These are phyloP conservation scores for Neosalanx taihuensis DNA, from an alignment of 2,797 vertebrate species.

Conservation along the genomic window DNA sequence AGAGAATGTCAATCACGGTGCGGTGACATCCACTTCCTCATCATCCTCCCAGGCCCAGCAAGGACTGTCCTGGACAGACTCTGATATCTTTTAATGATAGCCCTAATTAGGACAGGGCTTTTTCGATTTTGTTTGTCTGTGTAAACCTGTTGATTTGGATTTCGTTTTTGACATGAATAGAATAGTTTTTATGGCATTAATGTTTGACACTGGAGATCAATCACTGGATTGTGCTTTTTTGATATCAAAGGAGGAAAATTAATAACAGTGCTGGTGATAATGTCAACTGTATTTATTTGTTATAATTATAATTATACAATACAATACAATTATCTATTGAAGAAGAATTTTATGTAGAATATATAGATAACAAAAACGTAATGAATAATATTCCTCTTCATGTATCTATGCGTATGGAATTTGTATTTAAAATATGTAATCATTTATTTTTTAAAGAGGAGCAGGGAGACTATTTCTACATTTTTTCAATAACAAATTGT, in stretches of 20 bases:
- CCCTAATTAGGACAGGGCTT: not conserved
- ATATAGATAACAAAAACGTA: not conserved
- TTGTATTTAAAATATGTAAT: too few species aligned
- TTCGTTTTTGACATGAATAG: not conserved
- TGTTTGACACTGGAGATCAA: not conserved
- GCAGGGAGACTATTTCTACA: too few species aligned
- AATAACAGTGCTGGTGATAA: not conserved
- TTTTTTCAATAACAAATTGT: not conserved
- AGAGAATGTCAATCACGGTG: not conserved
- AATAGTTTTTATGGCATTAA: not conserved
- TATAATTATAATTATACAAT: too few species aligned
- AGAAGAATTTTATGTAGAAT: not conserved
- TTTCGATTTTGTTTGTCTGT: too few species aligned
- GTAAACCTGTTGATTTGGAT: not conserved
- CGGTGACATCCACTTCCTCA: not conserved
- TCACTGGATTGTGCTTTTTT: not conserved
- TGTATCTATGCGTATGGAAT: too few species aligned
- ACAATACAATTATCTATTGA: not conserved
- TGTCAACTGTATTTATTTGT: not conserved
- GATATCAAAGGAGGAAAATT: not conserved
- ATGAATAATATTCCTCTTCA: too few species aligned
- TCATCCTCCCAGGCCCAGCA: not conserved
- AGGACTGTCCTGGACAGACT: not conserved
- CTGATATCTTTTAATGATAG: slow-evolving; percentile 4
- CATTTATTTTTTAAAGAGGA: too few species aligned